Percentiles rank a stretch among this genome's conserved stretches.
phyloP scores from a whole-genome alignment of 2,888 invertebrate genomes.

The Eilema griseolum region DNA sequence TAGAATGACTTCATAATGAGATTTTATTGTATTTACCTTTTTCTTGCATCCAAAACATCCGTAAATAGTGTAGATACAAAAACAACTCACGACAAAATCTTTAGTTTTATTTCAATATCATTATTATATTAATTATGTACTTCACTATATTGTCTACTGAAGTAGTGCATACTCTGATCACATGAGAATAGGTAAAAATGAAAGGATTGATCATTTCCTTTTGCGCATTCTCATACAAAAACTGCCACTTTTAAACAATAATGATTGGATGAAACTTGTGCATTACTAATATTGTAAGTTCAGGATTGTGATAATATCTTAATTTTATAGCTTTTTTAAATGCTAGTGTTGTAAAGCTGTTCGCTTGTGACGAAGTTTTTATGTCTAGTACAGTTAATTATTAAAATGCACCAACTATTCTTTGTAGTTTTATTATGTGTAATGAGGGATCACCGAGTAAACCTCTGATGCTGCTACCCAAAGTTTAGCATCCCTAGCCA shows the following conservation, averaged over 20 bases:
- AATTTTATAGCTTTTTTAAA: slow-evolving; percentile 40
- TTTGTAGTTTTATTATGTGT: slow-evolving; percentile 20
- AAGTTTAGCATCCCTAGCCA: too few species aligned
- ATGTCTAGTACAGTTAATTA: slow-evolving; percentile 45
- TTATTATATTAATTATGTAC: too few species aligned
- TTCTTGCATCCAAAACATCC: too few species aligned
- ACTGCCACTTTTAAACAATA: slow-evolving; percentile 3
- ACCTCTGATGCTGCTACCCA: not conserved
- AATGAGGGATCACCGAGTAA: too few species aligned
- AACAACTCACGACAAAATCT: too few species aligned
- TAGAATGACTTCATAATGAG: too few species aligned
- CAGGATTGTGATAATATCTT: slow-evolving; percentile 44
- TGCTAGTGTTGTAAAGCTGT: slow-evolving; percentile 31
- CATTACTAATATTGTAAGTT: slow-evolving; percentile 43
- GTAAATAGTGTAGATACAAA: too few species aligned
- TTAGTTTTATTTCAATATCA: too few species aligned
- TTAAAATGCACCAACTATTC: slow-evolving; percentile 47
- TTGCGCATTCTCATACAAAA: not conserved
- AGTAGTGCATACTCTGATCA: not conserved
- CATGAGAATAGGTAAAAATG: not conserved
- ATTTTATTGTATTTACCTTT: too few species aligned
- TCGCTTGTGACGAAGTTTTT: slow-evolving; percentile 32
- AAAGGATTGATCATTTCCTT: not conserved
- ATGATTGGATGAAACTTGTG: slow-evolving; percentile 7
- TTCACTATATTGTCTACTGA: too few species aligned